phyloP scores from a whole-genome alignment of 64 coral and sea anemone species.

The Pocillopora verrucosa region DNA sequence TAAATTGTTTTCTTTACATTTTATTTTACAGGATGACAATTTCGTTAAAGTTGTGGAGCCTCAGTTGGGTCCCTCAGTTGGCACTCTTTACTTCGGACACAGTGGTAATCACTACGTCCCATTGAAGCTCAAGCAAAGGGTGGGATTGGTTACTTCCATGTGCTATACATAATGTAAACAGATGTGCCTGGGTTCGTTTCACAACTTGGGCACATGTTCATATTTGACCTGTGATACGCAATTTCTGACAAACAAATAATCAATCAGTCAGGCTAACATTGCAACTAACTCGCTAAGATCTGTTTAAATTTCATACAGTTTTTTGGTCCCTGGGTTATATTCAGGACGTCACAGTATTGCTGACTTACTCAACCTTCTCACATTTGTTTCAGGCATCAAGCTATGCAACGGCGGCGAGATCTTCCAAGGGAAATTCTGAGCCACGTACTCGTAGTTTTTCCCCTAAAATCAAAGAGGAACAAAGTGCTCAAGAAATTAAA shows the following conservation, averaged over 20 bases:
- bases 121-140: conserved; percentile 37
- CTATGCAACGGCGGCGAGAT: conserved; percentile 15
- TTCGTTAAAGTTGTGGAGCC: conserved; percentile 53
- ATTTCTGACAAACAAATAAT: too few relatives aligned
- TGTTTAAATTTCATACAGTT: background rate
- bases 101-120: conserved; percentile 35
- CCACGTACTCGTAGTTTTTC: background rate
- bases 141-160: conserved; percentile 12
- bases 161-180: too few relatives aligned
- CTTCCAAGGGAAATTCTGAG: conserved; percentile 13
- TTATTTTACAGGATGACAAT: conserved; percentile 18
- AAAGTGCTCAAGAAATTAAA: background rate
- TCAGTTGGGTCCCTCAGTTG: conserved; percentile 28
- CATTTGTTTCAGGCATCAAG: conserved; percentile 10
- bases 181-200: too few relatives aligned
- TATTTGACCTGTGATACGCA: too few relatives aligned
- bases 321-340: conserved; percentile 17
- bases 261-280: too few relatives aligned
- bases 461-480: background rate
- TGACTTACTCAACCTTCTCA: conserved; percentile 3
- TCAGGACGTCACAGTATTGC: background rate
- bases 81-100: conserved; percentile 72
- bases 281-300: background rate
- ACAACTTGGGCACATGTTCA: too few relatives aligned
- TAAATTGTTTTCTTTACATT: conserved; percentile 23